Base-by-base conservation (phyloP, 2,888 invertebrate species). In the Diplazon laetatorius region DNA sequence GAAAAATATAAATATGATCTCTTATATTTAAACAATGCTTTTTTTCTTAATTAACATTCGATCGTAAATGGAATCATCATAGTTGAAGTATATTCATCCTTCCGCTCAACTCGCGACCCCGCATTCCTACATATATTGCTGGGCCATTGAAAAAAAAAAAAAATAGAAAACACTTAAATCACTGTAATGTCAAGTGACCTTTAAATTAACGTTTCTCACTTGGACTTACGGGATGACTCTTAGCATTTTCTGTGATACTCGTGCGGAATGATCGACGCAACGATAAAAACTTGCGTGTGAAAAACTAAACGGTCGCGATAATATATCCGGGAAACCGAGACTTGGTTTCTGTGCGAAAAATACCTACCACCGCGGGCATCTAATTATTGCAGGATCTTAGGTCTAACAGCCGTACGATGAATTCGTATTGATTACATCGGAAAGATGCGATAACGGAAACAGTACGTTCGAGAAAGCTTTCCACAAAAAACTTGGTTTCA, bases 221-320 rank as follows among this genome's bases (percentile, higher is more conserved):
- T 46, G 10, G 22, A 16, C 48, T 35, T 60, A 44, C 35, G 18
- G n/a, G 37, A 66, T 74, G 74, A 74, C 71, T 63, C 30, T 66
- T 50, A 68, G 66, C 30, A 74, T 74, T 74, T 68, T 50, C 18
- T 50, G 46, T 48, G 25, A 57, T 57, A 39, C 35, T 50, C 48
- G 39, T 66, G 59, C 6, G 18, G 30, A 50, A 74, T 50, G 66
- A 73, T 74, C 48, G 59, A 25, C 35, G 66, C 50, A 60, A 60
- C 59, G 66, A 66, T 66, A 68, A 74, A n/a, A 72, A 74, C 50
- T 74, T 74, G 66, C 60, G 60, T 74, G 66, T 60, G 74, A 74
- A 68, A 74, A 74, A 74, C 74, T 68, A 66, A 60, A 74, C 52
- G 66, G 74, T 74, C 74, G 68, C 52, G 66, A 66, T 74, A 74